These are phyloP conservation scores for Spermophilus dauricus DNA, from an alignment of 2,113 vertebrate species.

Conservation along the genomic window DNA sequence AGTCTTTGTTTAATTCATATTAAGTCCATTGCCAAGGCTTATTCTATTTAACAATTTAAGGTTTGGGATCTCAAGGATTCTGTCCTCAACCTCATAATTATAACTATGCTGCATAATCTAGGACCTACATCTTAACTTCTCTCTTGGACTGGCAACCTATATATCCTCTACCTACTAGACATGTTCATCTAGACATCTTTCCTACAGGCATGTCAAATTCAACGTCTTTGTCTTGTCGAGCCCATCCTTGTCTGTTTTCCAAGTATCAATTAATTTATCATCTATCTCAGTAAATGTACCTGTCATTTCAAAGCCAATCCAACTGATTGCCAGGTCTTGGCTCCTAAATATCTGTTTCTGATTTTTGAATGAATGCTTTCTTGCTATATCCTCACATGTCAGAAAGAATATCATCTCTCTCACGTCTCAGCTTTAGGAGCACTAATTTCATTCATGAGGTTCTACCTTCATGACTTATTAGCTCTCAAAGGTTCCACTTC, in stretches of 20 bases:
- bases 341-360: background rate
- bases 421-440: background rate
- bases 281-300: background rate
- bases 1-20: background rate
- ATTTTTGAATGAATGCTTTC: background rate
- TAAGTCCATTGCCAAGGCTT: background rate
- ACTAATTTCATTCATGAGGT: background rate
- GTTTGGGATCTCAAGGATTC: background rate
- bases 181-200: background rate
- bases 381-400: background rate
- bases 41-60: slow-evolving; percentile 24
- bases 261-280: background rate
- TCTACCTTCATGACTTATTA: background rate
- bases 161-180: background rate
- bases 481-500: background rate
- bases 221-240: background rate
- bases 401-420: background rate
- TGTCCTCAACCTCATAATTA: background rate
- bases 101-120: background rate
- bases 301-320: background rate
- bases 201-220: background rate
- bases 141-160: background rate
- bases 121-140: background rate
- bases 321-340: background rate
- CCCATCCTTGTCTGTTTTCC: background rate